Evolutionary conservation across 1,140 invertebrate species (phyloP).

Genomic region (Leptopilina clavipes): DNA sequence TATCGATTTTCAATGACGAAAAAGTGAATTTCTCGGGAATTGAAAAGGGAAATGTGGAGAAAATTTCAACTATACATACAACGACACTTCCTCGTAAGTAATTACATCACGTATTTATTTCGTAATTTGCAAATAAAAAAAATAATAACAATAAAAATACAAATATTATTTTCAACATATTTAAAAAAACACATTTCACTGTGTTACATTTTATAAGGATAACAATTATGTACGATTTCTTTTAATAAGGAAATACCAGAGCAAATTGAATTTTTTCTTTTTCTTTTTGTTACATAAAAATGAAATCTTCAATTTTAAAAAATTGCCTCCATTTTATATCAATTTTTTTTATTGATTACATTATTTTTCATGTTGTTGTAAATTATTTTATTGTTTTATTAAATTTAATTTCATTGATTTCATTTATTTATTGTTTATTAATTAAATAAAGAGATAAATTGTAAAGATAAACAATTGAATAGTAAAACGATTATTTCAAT

Average conservation of each 20-base stretch:
- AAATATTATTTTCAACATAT: neutral
- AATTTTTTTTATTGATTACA: neutral
- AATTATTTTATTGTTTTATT: no score
- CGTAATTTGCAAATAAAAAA: no score
- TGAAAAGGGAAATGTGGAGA: conserved; percentile 38
- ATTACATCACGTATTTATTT: neutral
- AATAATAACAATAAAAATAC: no score
- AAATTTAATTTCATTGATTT: no score
- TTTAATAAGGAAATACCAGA: neutral
- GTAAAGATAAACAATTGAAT: no score
- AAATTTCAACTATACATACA: conserved; percentile 16
- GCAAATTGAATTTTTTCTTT: neutral
- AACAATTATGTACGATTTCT: neutral
- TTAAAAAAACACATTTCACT: neutral
- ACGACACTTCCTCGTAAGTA: conserved; percentile 52
- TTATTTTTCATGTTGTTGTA: no score
- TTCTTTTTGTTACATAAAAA: neutral
- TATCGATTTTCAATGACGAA: conserved; percentile 65
- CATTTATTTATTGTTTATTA: no score
- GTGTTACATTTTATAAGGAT: no score
- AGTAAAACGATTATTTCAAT: no score
- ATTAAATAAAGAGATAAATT: no score
- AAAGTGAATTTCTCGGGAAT: conserved; percentile 44
- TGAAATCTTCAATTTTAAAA: neutral
- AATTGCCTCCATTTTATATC: neutral